A percentile compares a stretch with the other conserved stretches of the same genome.
Evolutionary conservation across 2,113 vertebrate genomes (phyloP).

Genomic region (Glaucidium brasilianum): DNA sequence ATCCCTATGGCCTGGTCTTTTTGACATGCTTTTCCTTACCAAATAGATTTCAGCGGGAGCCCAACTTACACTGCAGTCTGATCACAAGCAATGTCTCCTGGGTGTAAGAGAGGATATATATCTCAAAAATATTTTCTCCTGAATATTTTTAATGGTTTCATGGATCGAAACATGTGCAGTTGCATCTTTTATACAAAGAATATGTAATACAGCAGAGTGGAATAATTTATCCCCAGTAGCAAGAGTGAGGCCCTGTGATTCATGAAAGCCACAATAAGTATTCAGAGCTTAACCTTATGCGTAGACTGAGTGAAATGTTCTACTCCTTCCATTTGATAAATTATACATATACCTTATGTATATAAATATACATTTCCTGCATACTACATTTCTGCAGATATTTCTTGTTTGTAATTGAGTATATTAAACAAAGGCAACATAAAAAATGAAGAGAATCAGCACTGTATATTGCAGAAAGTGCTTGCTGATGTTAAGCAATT

Average conservation of each 20-base stretch:
- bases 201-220: constrained; percentile 64
- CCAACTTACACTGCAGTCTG: constrained; percentile 13
- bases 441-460: constrained; percentile 44
- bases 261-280: constrained; percentile 71
- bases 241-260: constrained; percentile 64
- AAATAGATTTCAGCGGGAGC: constrained; percentile 62
- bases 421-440: constrained; percentile 62
- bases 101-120: constrained; percentile 19
- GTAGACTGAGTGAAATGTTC: constrained; percentile 67
- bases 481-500: constrained; percentile 51
- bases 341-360: constrained; percentile 64
- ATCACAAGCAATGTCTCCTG: constrained; percentile 39
- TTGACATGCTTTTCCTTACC: constrained; percentile 21
- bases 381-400: constrained; percentile 60
- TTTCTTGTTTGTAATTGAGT: constrained; percentile 66
- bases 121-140: constrained; percentile 62
- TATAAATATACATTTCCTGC: constrained; percentile 69
- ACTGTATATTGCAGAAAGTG: constrained; percentile 23
- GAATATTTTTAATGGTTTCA: constrained; percentile 68
- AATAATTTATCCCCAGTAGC: constrained; percentile 73
- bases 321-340: constrained; percentile 67
- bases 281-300: constrained; percentile 68
- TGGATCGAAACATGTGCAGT: constrained; percentile 63
- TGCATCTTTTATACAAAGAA: constrained; percentile 70
- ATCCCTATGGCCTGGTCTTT: background rate